Base-by-base conservation (phyloP, 2,888 invertebrate species). In the Napeogenes sylphis region DNA sequence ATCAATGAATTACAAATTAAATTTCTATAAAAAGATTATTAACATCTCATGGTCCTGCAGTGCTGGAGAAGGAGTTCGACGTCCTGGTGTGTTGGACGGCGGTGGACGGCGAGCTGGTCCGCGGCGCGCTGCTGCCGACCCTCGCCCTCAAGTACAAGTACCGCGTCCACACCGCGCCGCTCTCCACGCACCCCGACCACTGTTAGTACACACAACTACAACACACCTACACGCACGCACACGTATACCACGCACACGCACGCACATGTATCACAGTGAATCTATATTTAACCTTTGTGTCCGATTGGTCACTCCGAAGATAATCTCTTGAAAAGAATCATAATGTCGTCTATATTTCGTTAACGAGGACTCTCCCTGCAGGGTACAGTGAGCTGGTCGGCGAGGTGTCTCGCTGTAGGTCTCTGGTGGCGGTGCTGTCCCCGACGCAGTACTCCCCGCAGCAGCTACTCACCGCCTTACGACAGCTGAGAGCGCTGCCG, bases 91-190 rank as follows among this genome's bases (percentile, higher is more conserved):
- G 92, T 87, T 84, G 93, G 84, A 92, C 93, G 67, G 90, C 89
- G 62, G 92, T 93, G 72, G 94, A 94, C 83, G 87, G 91, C 2
- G 92, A 92, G 75, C 79, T 94, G 72, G 93, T 92, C 2, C 84
- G 93, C 59, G 93, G 93, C 56, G 92, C 92, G 56, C 78, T 94
- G 68, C 81, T 93, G 69, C 92, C 94, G 0, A 93, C 92, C 0
- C 84, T 94, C 62, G 90, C 93, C 70, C 88, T 91, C 63, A 92
- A 92, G 75, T 93, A 93, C 86, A 90, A 92, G 72, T 94, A 94
- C 85, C 91, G 92, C 60, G 94, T 93, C 73, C 89, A 86, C 68
- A 80, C 92, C n/a, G 85, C 90, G 60, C 90, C 88, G 71, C 84
- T 93, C 8, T 82, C 91, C 59, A 87, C 90, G 45, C 81, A 89